Evolutionary conservation across 53 echinoderm and acorn worm species (phyloP), one percentile per base, ranked within the genome.

Genomic region (Holothuria leucospilota): DNA sequence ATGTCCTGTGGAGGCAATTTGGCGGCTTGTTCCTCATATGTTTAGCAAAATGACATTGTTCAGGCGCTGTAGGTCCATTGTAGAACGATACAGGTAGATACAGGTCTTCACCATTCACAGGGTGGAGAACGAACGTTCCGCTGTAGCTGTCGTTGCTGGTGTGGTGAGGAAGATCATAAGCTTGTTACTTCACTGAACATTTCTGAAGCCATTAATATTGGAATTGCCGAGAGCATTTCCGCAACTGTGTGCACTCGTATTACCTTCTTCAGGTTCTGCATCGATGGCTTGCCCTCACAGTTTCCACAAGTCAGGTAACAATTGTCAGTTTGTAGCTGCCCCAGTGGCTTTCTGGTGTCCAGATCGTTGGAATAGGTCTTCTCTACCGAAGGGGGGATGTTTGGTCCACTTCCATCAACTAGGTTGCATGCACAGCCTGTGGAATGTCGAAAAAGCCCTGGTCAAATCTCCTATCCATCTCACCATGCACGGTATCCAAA

Each of bases 161-260:
- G 14, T 6, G 30, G 72, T 30, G 6, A 72, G 72, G 72, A 8
- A 72, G 4, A 72, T 72, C 13, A 72, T 9, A 6, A 72, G 40
- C 13, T 72, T 72, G 4, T 72, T 13, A 72, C 72, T 6, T n/a
- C n/a, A 13, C 72, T 72, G 40, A 72, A 29, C 72, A 72, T 72
- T 5, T 7, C 12, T 72, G 30, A 27, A 7, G 25, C 29, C 21
- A n/a, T n/a, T n/a, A n/a, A n/a, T n/a, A 39, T 39, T 8, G 72
- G 72, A 8, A 72, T 27, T 7, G 9, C 6, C 20, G 34, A 39
- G 9, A 72, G 30, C 34, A 72, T 72, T 5, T 72, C 34, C 14
- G 72, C 72, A 6, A 72, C 6, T 8, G 72, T 72, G 5, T 27
- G 72, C 23, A 72, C 20, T 6, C 14, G 6, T 34, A 27, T 72